phyloP scores from a whole-genome alignment of 1,140 invertebrate species.

The Drosophila melanica region DNA sequence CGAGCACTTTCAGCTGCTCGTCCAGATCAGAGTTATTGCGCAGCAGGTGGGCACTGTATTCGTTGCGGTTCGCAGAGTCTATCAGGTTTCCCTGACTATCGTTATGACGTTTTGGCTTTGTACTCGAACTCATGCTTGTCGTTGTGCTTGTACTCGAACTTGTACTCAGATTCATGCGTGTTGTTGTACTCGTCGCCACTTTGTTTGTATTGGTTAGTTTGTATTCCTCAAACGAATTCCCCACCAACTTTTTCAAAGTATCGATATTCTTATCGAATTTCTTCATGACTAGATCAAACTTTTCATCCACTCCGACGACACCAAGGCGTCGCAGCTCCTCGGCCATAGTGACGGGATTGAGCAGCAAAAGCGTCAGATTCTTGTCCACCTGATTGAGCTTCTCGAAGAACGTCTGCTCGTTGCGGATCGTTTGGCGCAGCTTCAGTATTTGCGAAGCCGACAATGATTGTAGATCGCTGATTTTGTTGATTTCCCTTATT shows the following conservation, averaged over 20 bases:
- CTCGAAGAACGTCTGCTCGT: conserved; percentile 70
- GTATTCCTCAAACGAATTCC: conserved; percentile 68
- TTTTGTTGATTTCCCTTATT: conserved; percentile 78
- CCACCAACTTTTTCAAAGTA: conserved; percentile 78
- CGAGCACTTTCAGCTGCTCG: conserved; percentile 75
- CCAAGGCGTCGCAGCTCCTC: conserved; percentile 53
- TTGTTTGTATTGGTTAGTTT: conserved; percentile 17
- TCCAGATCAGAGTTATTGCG: conserved; percentile 76
- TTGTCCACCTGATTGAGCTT: conserved; percentile 77
- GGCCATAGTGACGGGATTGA: conserved; percentile 74
- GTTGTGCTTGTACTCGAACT: conserved; percentile 3
- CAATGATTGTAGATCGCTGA: conserved; percentile 67
- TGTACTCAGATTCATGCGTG: too few relatives aligned
- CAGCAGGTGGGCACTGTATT: conserved; percentile 64
- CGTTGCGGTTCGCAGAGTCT: conserved; percentile 3
- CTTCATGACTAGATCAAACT: conserved; percentile 70
- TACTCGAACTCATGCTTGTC: too few relatives aligned
- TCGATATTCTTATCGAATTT: conserved; percentile 79
- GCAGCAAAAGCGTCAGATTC: conserved; percentile 68
- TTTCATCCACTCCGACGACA: conserved; percentile 41
- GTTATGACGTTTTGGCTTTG: neutral
- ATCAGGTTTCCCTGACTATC: neutral
- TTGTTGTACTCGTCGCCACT: conserved; percentile 1
- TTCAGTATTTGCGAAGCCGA: conserved; percentile 55
- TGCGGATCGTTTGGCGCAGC: conserved; percentile 58